Evolutionary conservation across 2,797 vertebrate species (phyloP).

Genomic region (Margarornis squamiger): DNA sequence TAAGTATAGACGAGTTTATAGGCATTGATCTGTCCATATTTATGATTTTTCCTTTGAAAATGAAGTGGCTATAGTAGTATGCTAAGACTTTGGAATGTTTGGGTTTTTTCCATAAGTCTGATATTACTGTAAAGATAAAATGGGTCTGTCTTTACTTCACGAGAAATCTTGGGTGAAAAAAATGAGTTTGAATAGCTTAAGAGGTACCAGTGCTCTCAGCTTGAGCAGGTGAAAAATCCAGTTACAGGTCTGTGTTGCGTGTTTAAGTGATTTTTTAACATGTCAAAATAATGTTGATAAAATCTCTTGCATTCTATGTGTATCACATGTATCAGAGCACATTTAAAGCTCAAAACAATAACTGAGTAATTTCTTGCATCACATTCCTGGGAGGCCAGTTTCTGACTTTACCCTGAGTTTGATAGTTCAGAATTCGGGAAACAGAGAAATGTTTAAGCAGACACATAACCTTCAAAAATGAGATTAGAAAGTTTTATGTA

Average conservation of each 20-base stretch:
- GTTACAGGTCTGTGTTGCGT: not conserved
- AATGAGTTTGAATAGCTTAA: not conserved
- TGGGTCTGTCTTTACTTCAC: not conserved
- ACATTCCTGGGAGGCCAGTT: not conserved
- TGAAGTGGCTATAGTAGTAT: not conserved
- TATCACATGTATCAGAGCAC: not conserved
- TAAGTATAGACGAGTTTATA: conserved; percentile 63
- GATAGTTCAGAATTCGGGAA: not conserved
- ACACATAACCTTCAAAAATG: not conserved
- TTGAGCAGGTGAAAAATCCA: not conserved
- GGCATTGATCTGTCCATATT: not conserved
- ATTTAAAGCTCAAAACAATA: not conserved
- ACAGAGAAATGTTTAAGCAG: not conserved
- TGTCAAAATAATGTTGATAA: not conserved
- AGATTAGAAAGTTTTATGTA: not conserved
- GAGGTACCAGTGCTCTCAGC: not conserved
- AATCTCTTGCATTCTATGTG: not conserved
- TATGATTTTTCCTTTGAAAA: not conserved
- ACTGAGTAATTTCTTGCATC: not conserved
- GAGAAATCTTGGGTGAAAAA: not conserved
- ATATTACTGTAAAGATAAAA: not conserved
- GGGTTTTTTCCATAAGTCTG: not conserved
- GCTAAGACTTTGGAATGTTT: not conserved
- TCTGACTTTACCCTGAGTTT: not conserved
- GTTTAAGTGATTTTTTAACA: not conserved